These are phyloP conservation scores for Kradibia gibbosae DNA, from an alignment of 1,140 invertebrate genomes.

Conservation along the genomic window DNA sequence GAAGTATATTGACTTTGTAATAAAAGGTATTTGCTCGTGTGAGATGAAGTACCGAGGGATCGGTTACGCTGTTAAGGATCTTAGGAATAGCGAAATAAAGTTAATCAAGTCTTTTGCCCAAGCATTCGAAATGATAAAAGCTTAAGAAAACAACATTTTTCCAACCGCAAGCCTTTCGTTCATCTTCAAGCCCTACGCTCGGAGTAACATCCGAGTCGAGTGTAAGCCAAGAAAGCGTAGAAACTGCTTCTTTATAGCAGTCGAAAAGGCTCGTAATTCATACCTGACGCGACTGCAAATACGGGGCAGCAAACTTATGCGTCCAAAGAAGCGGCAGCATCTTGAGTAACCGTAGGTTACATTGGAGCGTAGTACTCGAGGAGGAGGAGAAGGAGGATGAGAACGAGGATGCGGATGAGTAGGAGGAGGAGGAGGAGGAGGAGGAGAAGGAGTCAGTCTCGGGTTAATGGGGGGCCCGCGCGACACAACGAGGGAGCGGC, in stretches of 20 bases:
- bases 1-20: too few relatives aligned
- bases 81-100: too few relatives aligned
- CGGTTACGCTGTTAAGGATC: too few relatives aligned
- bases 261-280: slow-evolving; percentile 20
- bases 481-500: neutral
- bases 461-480: neutral
- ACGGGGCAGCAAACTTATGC: neutral
- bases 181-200: neutral
- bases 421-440: neutral
- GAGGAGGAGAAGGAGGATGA: neutral
- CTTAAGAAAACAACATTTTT: neutral
- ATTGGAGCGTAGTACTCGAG: neutral
- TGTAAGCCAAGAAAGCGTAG: neutral
- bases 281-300: slow-evolving; percentile 26
- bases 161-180: neutral
- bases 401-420: neutral
- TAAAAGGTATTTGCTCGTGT: too few relatives aligned
- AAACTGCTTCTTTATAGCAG: slow-evolving; percentile 7
- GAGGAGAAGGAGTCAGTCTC: neutral
- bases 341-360: neutral
- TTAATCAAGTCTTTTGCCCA: too few relatives aligned
- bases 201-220: neutral
- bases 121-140: too few relatives aligned
- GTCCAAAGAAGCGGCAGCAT: slow-evolving; percentile 8
- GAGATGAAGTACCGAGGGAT: too few relatives aligned